Conservation (phyloP, 2,797 vertebrate species). For the Myiotriccus ornatus region DNA sequence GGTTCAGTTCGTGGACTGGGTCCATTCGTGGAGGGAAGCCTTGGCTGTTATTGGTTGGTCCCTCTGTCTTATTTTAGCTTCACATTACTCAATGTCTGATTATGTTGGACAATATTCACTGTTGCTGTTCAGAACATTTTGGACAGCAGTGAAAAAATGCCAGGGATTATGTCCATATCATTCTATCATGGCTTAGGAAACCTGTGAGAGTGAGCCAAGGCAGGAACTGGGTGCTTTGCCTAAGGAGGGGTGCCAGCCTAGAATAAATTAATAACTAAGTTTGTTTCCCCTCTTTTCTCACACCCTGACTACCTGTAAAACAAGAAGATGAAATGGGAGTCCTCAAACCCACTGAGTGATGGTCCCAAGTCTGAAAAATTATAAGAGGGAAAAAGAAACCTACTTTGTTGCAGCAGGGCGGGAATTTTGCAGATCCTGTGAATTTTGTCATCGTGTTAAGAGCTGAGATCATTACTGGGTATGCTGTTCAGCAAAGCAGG, state of each 20-base stretch:
- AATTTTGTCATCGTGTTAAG: background rate
- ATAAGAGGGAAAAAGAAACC: background rate
- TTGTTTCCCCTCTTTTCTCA: background rate
- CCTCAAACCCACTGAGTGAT: background rate
- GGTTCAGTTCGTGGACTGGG: background rate
- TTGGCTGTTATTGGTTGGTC: background rate
- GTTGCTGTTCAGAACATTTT: conserved; percentile 22
- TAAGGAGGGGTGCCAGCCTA: background rate
- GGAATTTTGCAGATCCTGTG: background rate
- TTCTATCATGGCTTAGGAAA: background rate
- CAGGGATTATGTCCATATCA: background rate
- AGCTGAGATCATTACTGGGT: conserved; percentile 13
- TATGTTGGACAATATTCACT: conserved; percentile 36
- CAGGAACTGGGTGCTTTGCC: background rate
- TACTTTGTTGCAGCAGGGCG: background rate
- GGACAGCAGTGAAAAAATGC: conserved; percentile 20
- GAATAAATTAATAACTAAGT: background rate
- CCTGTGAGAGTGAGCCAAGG: conserved; percentile 10
- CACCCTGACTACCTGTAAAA: background rate
- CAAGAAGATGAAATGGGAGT: background rate
- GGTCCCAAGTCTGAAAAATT: background rate
- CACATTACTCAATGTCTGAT: conserved; percentile 65
- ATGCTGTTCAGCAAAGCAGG: background rate
- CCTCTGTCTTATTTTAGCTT: conserved; percentile 40
- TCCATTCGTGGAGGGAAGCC: background rate